Base-by-base conservation (phyloP, 2,888 invertebrate genomes). In the Andrena chrysosceles region DNA sequence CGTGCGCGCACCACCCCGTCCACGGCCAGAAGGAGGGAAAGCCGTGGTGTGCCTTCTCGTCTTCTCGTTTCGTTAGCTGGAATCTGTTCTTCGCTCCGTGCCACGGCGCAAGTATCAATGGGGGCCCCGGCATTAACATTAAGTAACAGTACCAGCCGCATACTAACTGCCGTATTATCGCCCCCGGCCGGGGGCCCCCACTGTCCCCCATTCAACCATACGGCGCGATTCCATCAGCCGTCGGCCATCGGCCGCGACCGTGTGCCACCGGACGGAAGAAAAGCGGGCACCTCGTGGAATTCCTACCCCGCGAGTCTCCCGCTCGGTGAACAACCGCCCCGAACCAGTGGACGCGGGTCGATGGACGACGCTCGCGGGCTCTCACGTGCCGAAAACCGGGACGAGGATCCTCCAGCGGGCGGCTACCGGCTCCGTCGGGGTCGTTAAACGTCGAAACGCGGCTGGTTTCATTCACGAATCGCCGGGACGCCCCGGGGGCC, bases 111-210 rank as follows among this genome's bases (percentile, higher is more conserved):
- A 87, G 86, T 90, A 92, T 92, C 93, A 91, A 93, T 92, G 91
- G 90, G 77, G 84, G 20, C 59, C 68, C 81, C 87, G 81, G 80
- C 85, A 91, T 91, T 91, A 92, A 91, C 90, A 90, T 91, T 89
- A 83, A 90, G 89, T 91, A 91, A 91, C 90, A 89, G 91, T 91
- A 91, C 87, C 85, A 67, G 86, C 82, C 84, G 90, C 85, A 87
- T 88, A 89, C 88, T 91, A 92, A 93, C 92, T 90, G 91, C 91
- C 90, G 87, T 87, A 92, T 92, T 92, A 92, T 90, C 91, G 90
- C 90, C 90, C 88, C 88, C 81, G 85, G 85, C 87, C 83, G 48
- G 62, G 59, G 84, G 33, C 52, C 67, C 31, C 7, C 31, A n/a
- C 8, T 10, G 67, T 78, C 48, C 52, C 72, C 89, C 89, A 86